Base-by-base conservation (phyloP, 1,140 invertebrate species). In the Archegozetes longisetosus region DNA sequence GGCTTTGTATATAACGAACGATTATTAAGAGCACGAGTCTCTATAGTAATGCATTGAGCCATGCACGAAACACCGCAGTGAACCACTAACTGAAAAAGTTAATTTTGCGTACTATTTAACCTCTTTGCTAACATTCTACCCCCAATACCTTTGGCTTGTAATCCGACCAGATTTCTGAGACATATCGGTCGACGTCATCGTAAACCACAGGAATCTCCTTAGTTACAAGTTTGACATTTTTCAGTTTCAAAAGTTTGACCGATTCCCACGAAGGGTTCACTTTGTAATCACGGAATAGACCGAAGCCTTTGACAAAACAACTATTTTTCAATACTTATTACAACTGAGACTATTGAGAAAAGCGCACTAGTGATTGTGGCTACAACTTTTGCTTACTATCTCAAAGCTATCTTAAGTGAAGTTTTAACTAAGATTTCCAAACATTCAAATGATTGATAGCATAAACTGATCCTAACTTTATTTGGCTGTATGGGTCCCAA, bases 191-290 rank as follows among this genome's bases (percentile, higher is more conserved):
- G 9, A 53, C 60, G 13, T 23, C 49, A 17, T 62, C 24, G 50
- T 62, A 62, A 23, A 25, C 53, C 20, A 62, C 61, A 6, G 49
- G 49, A 25, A 62, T 55, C 55, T 62, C 20, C 14, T 51, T 24
- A 25, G 47, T 62, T 9, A 62, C 32, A 13, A 62, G 9, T 22
- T 62, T 46, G 9, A 53, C 14, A 23, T 49, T 58, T 24, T 58
- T 25, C 4, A 50, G 22, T 24, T 29, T 3, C n/a, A 14, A 12
- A 9, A 20, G 25, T 46, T 62, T 50, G 13, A 62, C 51, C 17
- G 60, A 48, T 46, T 62, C 61, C 61, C 61, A 62, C 17, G 61
- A 62, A 25, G 61, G 51, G 53, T 62, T 62, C 27, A 27, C 17
- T 24, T 28, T 48, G 26, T 62, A 55, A 13, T 50, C n/a, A 28